Percentiles rank a stretch among this genome's conserved stretches.
Conservation (phyloP, 1,140 invertebrate species). For the Trachelipus rathkii region DNA sequence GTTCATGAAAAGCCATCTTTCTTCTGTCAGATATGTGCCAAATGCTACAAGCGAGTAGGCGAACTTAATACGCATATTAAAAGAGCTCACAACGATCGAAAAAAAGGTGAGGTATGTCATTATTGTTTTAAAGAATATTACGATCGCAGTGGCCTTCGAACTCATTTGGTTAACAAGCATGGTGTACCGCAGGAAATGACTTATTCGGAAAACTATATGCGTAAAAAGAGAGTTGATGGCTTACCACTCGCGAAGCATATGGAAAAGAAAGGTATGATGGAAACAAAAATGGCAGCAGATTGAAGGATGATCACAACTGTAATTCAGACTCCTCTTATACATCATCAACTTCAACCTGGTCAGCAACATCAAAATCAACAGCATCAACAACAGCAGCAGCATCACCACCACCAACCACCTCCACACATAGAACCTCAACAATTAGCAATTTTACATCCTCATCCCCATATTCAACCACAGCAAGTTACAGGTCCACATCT, state of each 20-base stretch:
- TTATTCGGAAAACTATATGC: constrained; percentile 43
- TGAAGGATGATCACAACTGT: constrained; percentile 26
- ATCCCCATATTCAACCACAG: constrained; percentile 18
- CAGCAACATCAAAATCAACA: constrained; percentile 31
- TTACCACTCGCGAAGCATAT: constrained; percentile 42
- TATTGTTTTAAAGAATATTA: constrained; percentile 45
- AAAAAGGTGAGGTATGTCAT: constrained; percentile 43
- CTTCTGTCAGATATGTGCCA: constrained; percentile 44
- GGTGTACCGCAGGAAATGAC: constrained; percentile 45
- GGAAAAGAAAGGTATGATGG: constrained; percentile 34
- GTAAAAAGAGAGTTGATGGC: constrained; percentile 43
- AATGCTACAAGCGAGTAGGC: constrained; percentile 44
- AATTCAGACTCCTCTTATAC: constrained; percentile 27
- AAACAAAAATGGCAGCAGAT: constrained; percentile 17
- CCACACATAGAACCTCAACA: constrained; percentile 23
- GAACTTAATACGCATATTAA: constrained; percentile 45
- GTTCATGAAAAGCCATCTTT: constrained; percentile 45
- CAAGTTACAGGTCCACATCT: constrained; percentile 21
- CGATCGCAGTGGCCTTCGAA: constrained; percentile 44
- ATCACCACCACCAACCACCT: constrained; percentile 31
- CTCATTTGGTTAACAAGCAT: constrained; percentile 44
- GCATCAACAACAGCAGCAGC: constrained; percentile 31
- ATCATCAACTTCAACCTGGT: constrained; percentile 33
- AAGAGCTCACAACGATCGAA: constrained; percentile 43
- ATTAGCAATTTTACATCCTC: constrained; percentile 21